These are phyloP conservation scores for Illadopsis cleaveri DNA, from an alignment of 2,113 vertebrate species.

Conservation along the genomic window DNA sequence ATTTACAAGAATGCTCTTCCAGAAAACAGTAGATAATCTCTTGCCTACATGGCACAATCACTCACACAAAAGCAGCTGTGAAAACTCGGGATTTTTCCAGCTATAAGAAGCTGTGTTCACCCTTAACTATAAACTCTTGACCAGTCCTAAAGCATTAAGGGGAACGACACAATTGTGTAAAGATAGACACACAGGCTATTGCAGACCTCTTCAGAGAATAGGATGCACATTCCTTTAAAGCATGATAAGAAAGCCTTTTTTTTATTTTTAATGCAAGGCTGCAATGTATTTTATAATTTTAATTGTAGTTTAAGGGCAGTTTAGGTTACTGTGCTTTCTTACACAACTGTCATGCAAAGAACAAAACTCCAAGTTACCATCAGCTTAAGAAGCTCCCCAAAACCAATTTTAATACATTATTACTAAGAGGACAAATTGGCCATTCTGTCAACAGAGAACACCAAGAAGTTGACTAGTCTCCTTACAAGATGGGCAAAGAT, in stretches of 20 bases:
- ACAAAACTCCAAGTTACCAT: neutral
- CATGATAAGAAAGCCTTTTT: neutral
- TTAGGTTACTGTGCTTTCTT: neutral
- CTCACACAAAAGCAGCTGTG: neutral
- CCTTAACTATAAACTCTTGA: neutral
- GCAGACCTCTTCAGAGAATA: neutral
- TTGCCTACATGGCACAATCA: neutral
- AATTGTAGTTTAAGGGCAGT: neutral
- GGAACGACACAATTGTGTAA: neutral
- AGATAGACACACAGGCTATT: neutral
- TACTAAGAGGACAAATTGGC: slow-evolving; percentile 60
- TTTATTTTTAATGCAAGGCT: neutral
- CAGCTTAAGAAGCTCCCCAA: slow-evolving; percentile 13
- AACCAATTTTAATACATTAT: slow-evolving; percentile 38
- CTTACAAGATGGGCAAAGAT: slow-evolving; percentile 62
- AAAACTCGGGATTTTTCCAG: neutral
- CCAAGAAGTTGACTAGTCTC: slow-evolving; percentile 36
- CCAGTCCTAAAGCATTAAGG: neutral
- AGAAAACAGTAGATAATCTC: neutral
- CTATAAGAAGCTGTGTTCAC: rapidly evolving
- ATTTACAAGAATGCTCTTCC: neutral
- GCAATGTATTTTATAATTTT: neutral
- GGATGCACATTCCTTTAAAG: neutral
- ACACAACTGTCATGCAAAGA: neutral
- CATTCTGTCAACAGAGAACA: slow-evolving; percentile 67